Conservation (phyloP, 2,797 vertebrate genomes). For the Melanotaenia nigrans region DNA sequence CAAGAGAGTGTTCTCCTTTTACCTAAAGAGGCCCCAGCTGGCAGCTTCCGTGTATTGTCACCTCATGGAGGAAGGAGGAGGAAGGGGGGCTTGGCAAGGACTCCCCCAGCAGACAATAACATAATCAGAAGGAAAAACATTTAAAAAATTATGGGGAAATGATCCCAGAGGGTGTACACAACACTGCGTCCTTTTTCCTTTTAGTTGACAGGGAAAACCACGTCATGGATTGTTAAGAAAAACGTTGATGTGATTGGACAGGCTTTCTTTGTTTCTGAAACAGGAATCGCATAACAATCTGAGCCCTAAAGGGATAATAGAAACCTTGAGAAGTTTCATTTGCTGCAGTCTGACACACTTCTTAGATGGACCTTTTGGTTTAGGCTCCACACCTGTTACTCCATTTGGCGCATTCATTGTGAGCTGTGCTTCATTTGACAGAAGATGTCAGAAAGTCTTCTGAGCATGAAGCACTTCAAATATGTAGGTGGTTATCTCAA, state of each 20-base stretch:
- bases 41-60: constrained; percentile 74
- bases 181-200: constrained; percentile 38
- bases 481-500: too few relatives aligned
- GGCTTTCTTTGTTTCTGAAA: constrained; percentile 22
- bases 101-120: constrained; percentile 42
- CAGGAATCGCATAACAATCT: constrained; percentile 16
- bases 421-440: not conserved
- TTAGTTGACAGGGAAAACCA: constrained; percentile 30
- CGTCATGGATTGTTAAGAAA: constrained; percentile 37
- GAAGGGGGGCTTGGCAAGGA: constrained; percentile 28
- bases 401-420: not conserved
- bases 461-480: not conserved
- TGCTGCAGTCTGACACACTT: not conserved
- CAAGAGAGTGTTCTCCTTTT: constrained; percentile 57
- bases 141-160: constrained; percentile 40
- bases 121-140: constrained; percentile 47
- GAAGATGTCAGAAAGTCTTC: not conserved
- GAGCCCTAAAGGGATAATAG: not conserved
- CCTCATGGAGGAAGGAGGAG: not conserved
- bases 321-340: constrained; percentile 22
- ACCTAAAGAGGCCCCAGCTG: constrained; percentile 52
- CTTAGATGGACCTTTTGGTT: not conserved
- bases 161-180: constrained; percentile 43
- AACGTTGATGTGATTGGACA: constrained; percentile 26
- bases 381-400: not conserved